Evolutionary conservation across 2,797 vertebrate genomes (phyloP).

Genomic region (Merluccius polli): DNA sequence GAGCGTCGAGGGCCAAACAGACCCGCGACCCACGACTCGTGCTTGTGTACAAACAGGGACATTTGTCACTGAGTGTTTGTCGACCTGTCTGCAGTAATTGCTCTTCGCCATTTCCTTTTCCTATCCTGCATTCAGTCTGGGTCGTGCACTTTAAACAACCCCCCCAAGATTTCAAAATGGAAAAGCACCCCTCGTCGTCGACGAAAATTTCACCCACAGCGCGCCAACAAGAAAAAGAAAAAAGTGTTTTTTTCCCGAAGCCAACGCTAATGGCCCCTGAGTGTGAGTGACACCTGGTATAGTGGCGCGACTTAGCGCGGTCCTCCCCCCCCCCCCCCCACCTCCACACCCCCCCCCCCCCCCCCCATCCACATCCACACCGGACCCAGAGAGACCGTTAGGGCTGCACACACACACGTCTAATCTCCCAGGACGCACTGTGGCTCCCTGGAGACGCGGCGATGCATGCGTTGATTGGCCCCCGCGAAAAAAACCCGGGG

Average conservation of each 20-base stretch:
- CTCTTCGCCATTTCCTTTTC: constrained; percentile 36
- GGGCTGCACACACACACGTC: constrained; percentile 43
- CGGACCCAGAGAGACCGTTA: constrained; percentile 50
- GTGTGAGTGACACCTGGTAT: constrained; percentile 44
- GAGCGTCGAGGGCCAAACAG: constrained; percentile 41
- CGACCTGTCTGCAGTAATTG: constrained; percentile 43
- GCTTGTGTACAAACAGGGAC: constrained; percentile 49
- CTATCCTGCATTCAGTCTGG: neutral
- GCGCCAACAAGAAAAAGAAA: neutral
- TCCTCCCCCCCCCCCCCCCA: no score
- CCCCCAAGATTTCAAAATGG: no score
- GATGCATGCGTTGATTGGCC: constrained; percentile 64
- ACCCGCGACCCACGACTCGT: constrained; percentile 32
- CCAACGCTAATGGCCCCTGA: no score
- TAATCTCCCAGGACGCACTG: constrained; percentile 72
- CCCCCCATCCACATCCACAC: constrained; percentile 60
- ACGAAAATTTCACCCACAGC: neutral
- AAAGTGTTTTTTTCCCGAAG: constrained; percentile 21
- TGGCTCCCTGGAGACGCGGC: constrained; percentile 70
- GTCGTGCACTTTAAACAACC: neutral
- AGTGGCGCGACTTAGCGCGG: constrained; percentile 77
- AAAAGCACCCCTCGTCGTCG: neutral
- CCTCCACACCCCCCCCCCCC: no score
- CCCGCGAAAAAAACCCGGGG: constrained; percentile 33
- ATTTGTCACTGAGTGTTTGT: constrained; percentile 61